A percentile compares a stretch with the other conserved stretches of the same genome.
phyloP scores from a whole-genome alignment of 2,113 vertebrate genomes.

The Xenopus borealis region DNA sequence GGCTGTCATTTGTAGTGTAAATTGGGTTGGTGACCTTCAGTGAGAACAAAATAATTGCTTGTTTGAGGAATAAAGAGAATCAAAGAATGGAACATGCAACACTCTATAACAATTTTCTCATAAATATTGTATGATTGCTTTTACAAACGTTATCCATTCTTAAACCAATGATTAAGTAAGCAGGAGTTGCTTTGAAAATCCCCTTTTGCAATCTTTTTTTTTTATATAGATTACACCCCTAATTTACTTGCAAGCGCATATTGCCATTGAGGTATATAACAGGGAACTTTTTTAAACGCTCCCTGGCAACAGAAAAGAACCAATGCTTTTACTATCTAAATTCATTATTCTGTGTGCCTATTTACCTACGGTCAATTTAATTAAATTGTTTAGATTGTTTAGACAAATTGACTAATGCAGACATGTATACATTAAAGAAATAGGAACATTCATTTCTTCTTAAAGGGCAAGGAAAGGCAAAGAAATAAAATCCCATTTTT shows the following conservation, averaged over 20 bases:
- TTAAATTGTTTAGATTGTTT: too few relatives aligned
- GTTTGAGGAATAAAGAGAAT: background rate
- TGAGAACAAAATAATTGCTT: background rate
- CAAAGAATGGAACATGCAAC: background rate
- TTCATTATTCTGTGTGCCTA: too few relatives aligned
- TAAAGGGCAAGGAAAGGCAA: too few relatives aligned
- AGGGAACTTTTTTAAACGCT: too few relatives aligned
- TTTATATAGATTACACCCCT: accelerated
- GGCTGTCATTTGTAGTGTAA: background rate
- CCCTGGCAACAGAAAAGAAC: too few relatives aligned
- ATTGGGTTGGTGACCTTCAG: background rate
- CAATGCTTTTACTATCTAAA: too few relatives aligned
- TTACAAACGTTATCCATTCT: background rate
- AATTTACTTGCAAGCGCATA: background rate
- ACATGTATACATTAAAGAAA: too few relatives aligned
- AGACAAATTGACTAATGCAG: too few relatives aligned
- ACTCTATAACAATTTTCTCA: background rate
- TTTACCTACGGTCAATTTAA: too few relatives aligned
- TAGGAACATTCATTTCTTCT: too few relatives aligned
- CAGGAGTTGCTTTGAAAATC: background rate
- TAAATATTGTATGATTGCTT: background rate
- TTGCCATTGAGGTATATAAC: too few relatives aligned
- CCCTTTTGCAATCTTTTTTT: background rate
- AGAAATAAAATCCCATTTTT: too few relatives aligned
- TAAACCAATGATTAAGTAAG: slow-evolving; percentile 42